phyloP scores from a whole-genome alignment of 2,113 vertebrate genomes.

The Catharus minimus region DNA sequence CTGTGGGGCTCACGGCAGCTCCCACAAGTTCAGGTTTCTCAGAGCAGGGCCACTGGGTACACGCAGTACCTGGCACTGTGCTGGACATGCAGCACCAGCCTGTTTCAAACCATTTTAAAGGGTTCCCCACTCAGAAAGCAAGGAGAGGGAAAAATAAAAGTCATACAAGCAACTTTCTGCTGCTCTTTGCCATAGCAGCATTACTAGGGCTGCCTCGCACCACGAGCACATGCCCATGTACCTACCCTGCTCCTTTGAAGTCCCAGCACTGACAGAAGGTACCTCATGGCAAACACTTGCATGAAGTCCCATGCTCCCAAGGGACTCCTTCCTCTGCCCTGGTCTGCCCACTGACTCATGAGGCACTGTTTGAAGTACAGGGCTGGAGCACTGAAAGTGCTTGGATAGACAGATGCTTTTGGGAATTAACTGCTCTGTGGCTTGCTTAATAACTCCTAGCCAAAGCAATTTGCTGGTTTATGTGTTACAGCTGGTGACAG shows the following conservation, averaged over 20 bases:
- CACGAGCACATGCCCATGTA: rapidly evolving
- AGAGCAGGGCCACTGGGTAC: background rate
- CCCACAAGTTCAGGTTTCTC: background rate
- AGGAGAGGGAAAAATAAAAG: background rate
- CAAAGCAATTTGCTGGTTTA: background rate
- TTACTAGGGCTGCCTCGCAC: background rate
- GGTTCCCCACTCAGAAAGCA: background rate
- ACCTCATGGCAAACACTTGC: background rate
- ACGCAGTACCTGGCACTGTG: background rate
- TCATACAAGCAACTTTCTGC: background rate
- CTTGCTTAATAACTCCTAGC: background rate
- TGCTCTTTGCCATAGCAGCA: background rate
- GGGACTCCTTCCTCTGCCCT: background rate
- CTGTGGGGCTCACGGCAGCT: background rate
- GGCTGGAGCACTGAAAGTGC: background rate
- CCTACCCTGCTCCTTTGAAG: background rate
- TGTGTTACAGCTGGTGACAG: background rate
- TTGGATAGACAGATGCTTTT: background rate
- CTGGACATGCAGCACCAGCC: background rate
- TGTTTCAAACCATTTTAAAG: background rate
- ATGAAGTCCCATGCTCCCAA: background rate
- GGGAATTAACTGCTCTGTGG: background rate
- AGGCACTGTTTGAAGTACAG: background rate
- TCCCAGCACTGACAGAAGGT: background rate
- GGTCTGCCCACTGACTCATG: background rate